Conservation (phyloP, 1,140 invertebrate species). For the Tetragnatha versicolor region DNA sequence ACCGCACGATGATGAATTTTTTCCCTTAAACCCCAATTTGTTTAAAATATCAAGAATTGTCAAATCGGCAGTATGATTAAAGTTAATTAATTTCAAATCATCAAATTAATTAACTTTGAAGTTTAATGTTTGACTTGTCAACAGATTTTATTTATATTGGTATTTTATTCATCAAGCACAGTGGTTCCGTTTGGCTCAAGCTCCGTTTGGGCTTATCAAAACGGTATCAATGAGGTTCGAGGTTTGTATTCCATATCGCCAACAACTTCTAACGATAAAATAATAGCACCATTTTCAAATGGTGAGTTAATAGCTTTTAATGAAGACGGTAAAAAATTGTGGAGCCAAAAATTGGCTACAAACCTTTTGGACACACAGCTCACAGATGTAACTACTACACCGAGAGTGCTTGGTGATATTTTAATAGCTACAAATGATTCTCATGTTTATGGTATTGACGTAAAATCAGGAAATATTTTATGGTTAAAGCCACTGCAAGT, state of each 20-base stretch:
- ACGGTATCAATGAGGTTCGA: not conserved
- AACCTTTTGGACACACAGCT: not conserved
- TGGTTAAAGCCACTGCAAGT: conserved; percentile 13
- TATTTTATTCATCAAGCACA: no score
- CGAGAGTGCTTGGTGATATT: conserved; percentile 2
- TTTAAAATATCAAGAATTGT: no score
- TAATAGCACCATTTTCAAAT: not conserved
- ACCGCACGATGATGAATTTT: no score
- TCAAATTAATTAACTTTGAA: no score
- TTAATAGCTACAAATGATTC: conserved; percentile 14
- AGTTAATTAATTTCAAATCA: no score
- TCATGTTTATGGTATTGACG: conserved; percentile 10
- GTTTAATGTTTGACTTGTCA: no score
- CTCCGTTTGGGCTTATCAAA: not conserved
- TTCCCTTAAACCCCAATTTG: no score
- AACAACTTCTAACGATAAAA: not conserved
- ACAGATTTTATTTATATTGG: no score
- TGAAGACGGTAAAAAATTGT: not conserved
- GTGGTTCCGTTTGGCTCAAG: no score
- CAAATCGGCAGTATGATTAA: no score
- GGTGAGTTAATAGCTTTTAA: not conserved
- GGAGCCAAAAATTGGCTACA: not conserved
- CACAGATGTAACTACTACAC: not conserved
- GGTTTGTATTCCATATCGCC: not conserved
- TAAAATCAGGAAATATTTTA: conserved; percentile 13